Percentiles rank a stretch among this genome's conserved stretches.
Conservation (phyloP, 2,888 invertebrate species). For the Charanyca ferruginea region DNA sequence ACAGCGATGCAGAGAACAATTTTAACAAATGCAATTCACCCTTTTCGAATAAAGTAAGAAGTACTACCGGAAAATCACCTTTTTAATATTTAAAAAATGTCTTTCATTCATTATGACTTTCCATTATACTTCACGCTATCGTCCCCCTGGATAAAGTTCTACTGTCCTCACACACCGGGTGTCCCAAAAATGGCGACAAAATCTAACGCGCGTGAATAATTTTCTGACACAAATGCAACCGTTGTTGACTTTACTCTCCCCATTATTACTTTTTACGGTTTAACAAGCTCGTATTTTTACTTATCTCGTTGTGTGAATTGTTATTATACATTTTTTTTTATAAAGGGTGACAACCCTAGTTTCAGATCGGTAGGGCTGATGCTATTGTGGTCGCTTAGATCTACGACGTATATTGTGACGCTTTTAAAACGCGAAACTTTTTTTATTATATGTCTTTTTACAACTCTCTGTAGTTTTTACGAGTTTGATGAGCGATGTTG, state of each 20-base stretch:
- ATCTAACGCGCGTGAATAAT: conserved; percentile 81
- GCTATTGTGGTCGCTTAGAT: conserved; percentile 61
- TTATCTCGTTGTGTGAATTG: conserved; percentile 89
- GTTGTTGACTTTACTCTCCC: conserved; percentile 89
- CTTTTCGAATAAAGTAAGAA: conserved; percentile 1
- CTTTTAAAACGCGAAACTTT: conserved; percentile 55
- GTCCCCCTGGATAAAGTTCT: conserved; percentile 36
- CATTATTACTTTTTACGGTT: conserved; percentile 91
- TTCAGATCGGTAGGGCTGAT: conserved; percentile 54
- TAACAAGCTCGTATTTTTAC: conserved; percentile 90
- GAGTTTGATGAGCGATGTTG: conserved; percentile 52
- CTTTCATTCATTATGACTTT: conserved; percentile 39
- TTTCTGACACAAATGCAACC: conserved; percentile 78
- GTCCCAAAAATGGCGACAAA: conserved; percentile 70
- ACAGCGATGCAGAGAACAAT: neutral
- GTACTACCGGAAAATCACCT: conserved; percentile 33
- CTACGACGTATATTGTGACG: conserved; percentile 47
- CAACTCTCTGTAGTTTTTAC: conserved; percentile 50
- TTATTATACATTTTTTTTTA: conserved; percentile 81
- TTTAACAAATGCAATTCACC: conserved; percentile 22
- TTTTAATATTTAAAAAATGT: conserved; percentile 42
- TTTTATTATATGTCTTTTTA: conserved; percentile 60
- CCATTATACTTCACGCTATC: conserved; percentile 41
- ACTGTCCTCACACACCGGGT: conserved; percentile 60
- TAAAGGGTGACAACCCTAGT: conserved; percentile 78